A percentile compares a stretch with the other conserved stretches of the same genome.
Conservation (phyloP, 2,113 vertebrate genomes). For the Mohoua ochrocephala region DNA sequence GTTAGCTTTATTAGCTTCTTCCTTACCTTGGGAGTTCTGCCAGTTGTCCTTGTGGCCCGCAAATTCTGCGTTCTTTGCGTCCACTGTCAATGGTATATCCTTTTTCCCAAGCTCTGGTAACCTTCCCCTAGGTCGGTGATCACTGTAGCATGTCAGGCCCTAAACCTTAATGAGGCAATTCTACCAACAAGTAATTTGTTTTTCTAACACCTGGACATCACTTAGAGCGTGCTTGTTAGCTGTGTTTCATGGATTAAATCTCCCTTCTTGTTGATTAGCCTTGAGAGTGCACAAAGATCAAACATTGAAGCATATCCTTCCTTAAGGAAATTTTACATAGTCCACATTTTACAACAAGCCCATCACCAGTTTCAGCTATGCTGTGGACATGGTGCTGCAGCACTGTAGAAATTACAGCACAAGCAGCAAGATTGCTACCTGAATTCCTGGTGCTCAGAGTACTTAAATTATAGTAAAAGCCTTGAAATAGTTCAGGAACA, state of each 20-base stretch:
- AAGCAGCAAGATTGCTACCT: background rate
- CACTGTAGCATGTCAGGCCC: background rate
- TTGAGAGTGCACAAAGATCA: background rate
- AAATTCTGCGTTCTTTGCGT: background rate
- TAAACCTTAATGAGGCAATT: background rate
- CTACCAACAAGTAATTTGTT: background rate
- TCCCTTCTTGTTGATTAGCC: background rate
- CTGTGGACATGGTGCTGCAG: background rate
- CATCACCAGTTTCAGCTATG: background rate
- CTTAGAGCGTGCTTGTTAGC: background rate
- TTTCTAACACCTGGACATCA: background rate
- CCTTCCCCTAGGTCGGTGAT: background rate
- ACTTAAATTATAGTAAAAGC: slow-evolving; percentile 20
- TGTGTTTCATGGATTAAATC: background rate
- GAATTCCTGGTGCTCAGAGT: background rate
- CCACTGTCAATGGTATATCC: background rate
- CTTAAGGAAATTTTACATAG: background rate
- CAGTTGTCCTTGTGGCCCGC: background rate
- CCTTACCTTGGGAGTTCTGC: background rate
- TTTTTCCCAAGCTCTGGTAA: background rate
- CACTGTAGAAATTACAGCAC: background rate
- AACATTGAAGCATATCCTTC: background rate
- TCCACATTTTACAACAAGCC: background rate
- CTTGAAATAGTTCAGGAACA: background rate
- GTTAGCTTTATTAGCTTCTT: background rate